Evolutionary conservation across 2,888 invertebrate species (phyloP).

Genomic region (Tanytarsus gracilentus): DNA sequence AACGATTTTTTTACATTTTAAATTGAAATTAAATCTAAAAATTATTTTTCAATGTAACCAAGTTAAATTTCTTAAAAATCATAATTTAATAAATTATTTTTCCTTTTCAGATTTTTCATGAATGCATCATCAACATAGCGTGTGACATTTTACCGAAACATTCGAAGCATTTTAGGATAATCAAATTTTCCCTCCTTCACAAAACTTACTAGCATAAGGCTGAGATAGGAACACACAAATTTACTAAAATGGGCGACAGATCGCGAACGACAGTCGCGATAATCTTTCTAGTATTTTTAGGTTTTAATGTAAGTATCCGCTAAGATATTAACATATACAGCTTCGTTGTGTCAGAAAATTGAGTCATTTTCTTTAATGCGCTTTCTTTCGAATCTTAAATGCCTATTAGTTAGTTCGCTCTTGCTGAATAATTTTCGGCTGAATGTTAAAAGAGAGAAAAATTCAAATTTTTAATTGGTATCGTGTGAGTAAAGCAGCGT

Average conservation of each 20-base stretch:
- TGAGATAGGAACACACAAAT: slow-evolving; percentile 1
- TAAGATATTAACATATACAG: neutral
- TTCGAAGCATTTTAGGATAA: neutral
- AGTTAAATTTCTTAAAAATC: neutral
- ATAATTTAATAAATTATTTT: neutral
- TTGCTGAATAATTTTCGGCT: neutral
- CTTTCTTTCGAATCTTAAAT: neutral
- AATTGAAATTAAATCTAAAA: neutral
- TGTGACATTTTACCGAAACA: slow-evolving; percentile 2
- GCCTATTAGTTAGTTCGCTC: neutral
- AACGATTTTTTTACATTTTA: neutral
- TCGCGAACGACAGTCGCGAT: slow-evolving; percentile 23
- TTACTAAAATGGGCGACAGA: slow-evolving; percentile 19
- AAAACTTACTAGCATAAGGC: slow-evolving; percentile 5
- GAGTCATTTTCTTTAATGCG: neutral
- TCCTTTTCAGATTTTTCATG: slow-evolving; percentile 21
- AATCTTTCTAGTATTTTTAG: slow-evolving; percentile 23
- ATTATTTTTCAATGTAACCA: neutral
- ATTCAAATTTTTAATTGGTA: neutral
- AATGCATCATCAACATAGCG: slow-evolving; percentile 2
- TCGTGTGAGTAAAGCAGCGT: neutral
- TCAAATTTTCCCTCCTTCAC: neutral
- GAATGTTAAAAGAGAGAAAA: neutral
- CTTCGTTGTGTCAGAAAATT: slow-evolving; percentile 2
- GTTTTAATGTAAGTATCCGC: slow-evolving; percentile 25